Conservation (phyloP, 2,888 invertebrate genomes). For the Erynnis tages region DNA sequence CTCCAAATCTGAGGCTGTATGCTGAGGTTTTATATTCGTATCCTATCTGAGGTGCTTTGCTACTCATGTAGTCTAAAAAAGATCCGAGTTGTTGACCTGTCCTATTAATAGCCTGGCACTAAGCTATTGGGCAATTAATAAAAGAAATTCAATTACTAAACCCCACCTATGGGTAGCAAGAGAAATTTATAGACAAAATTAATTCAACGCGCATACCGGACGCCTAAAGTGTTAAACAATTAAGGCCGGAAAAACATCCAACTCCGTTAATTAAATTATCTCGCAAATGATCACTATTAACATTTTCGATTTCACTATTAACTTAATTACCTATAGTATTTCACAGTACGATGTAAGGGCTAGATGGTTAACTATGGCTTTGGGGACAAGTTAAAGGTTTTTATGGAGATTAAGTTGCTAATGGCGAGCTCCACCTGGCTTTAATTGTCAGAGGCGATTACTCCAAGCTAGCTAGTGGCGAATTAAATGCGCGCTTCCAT, state of each 20-base stretch:
- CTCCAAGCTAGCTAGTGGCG: too few relatives aligned
- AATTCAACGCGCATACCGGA: conserved; percentile 10
- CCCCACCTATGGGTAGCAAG: not conserved
- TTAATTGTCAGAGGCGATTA: too few relatives aligned
- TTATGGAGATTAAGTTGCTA: conserved; percentile 10
- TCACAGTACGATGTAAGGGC: conserved; percentile 4
- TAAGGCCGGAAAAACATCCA: conserved; percentile 15
- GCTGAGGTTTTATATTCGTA: too few relatives aligned
- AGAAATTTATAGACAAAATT: conserved; percentile 13
- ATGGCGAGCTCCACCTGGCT: not conserved
- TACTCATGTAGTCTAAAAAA: too few relatives aligned
- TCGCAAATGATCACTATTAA: conserved; percentile 22
- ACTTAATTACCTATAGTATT: conserved; percentile 21
- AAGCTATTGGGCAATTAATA: not conserved
- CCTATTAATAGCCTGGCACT: not conserved
- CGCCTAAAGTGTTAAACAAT: conserved; percentile 22
- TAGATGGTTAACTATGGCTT: conserved; percentile 4
- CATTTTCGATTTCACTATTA: conserved; percentile 24
- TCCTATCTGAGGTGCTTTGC: too few relatives aligned
- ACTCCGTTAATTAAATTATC: conserved; percentile 19
- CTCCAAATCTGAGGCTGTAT: too few relatives aligned
- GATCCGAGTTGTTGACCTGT: too few relatives aligned
- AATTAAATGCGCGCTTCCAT: too few relatives aligned
- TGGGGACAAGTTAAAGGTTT: not conserved
- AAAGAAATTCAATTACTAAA: conserved; percentile 3